Evolutionary conservation across 2,797 vertebrate species (phyloP).

Genomic region (Hybognathus amarus): DNA sequence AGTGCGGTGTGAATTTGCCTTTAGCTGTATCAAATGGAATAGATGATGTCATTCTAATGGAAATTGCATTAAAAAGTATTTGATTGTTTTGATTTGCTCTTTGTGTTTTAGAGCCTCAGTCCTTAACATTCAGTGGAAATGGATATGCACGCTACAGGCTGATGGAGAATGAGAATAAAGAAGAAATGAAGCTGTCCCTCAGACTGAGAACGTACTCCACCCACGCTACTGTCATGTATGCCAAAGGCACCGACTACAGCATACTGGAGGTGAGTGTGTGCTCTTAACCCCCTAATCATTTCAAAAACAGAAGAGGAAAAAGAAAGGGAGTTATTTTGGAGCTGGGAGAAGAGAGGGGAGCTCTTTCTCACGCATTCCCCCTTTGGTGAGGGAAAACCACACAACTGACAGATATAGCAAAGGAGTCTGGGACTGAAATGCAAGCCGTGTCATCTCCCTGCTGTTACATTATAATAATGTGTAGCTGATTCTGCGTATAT

Average conservation of each 20-base stretch:
- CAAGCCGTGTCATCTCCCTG: slow-evolving; percentile 14
- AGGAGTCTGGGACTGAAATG: slow-evolving; percentile 11
- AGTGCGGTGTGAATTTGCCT: neutral
- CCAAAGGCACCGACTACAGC: slow-evolving; percentile 96
- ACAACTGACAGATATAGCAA: slow-evolving; percentile 22
- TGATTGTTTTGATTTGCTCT: neutral
- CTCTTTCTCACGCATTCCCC: slow-evolving; percentile 75
- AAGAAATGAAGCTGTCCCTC: slow-evolving; percentile 94
- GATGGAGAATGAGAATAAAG: slow-evolving; percentile 94
- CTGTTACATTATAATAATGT: slow-evolving; percentile 28
- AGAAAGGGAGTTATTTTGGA: slow-evolving; percentile 71
- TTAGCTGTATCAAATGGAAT: neutral
- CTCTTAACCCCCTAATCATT: slow-evolving; percentile 22
- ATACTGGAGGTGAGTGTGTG: slow-evolving; percentile 87
- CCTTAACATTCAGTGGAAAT: slow-evolving; percentile 90
- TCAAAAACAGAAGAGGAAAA: slow-evolving; percentile 56
- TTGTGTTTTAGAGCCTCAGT: slow-evolving; percentile 76
- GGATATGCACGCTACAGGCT: slow-evolving; percentile 93
- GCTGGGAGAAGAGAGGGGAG: slow-evolving; percentile 69
- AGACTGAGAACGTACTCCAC: slow-evolving; percentile 88
- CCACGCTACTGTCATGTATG: slow-evolving; percentile 95
- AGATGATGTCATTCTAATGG: neutral
- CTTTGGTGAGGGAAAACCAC: slow-evolving; percentile 36
- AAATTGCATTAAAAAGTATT: neutral
- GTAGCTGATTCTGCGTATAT: slow-evolving; percentile 28